Conservation (phyloP, 2,797 vertebrate genomes). For the Leucoraja ocellata region DNA sequence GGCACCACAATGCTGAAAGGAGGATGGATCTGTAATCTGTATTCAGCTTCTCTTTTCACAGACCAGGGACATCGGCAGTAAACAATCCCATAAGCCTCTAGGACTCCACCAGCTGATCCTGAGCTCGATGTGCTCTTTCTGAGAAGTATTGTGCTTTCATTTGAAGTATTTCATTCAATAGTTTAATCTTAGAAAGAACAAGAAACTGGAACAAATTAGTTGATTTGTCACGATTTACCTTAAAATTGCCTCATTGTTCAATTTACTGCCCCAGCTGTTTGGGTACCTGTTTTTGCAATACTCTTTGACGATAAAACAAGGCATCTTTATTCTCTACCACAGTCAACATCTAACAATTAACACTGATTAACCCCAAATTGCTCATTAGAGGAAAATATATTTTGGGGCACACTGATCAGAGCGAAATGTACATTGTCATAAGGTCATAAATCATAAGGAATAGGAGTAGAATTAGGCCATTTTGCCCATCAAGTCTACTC, state of each 20-base stretch:
- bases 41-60: constrained; percentile 43
- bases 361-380: neutral
- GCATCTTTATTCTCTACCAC: neutral
- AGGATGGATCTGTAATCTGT: constrained; percentile 45
- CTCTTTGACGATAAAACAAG: neutral
- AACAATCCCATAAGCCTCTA: constrained; percentile 51
- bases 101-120: constrained; percentile 42
- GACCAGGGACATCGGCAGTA: constrained; percentile 45
- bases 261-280: neutral
- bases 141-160: neutral
- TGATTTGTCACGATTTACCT: neutral
- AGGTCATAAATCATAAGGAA: too few species aligned
- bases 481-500: too few species aligned
- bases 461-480: too few species aligned
- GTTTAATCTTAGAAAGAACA: neutral
- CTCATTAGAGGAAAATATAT: neutral
- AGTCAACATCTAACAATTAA: neutral
- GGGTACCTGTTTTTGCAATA: neutral
- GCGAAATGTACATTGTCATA: too few species aligned
- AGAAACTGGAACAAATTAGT: neutral
- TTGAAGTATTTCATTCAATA: neutral
- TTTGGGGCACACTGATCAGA: neutral
- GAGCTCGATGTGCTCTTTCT: constrained; percentile 28
- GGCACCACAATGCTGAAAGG: constrained; percentile 37
- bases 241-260: neutral